Conservation (phyloP, 1,140 invertebrate genomes). For the Drosophila burlai region DNA sequence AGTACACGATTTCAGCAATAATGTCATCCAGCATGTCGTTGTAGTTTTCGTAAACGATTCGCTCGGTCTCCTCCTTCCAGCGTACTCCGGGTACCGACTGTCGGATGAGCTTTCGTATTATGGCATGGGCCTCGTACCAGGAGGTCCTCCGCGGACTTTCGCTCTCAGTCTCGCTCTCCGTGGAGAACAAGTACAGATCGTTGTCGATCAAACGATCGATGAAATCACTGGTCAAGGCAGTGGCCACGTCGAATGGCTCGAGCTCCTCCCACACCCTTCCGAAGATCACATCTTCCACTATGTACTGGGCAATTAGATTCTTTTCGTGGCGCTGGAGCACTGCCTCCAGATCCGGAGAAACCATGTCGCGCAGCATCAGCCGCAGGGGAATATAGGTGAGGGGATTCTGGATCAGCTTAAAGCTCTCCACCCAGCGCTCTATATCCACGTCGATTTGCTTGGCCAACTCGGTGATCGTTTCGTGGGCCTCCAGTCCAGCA, state of each 20-base stretch:
- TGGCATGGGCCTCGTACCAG: conserved; percentile 52
- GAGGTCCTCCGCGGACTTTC: conserved; percentile 13
- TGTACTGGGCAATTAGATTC: conserved; percentile 48
- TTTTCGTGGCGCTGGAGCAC: conserved; percentile 47
- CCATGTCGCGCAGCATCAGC: conserved; percentile 47
- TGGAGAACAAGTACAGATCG: conserved; percentile 65
- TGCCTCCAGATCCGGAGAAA: conserved; percentile 51
- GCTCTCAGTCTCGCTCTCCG: conserved; percentile 50
- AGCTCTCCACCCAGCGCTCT: conserved; percentile 85
- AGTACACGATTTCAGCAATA: conserved; percentile 31
- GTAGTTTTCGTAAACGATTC: conserved; percentile 49
- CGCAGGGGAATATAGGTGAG: conserved; percentile 84
- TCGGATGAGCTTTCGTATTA: conserved; percentile 71
- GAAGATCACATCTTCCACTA: conserved; percentile 72
- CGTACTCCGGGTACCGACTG: conserved; percentile 66
- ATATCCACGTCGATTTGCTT: conserved; percentile 86
- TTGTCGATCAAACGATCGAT: conserved; percentile 77
- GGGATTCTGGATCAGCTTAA: conserved; percentile 62
- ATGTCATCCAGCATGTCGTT: conserved; percentile 58
- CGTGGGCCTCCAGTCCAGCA: conserved; percentile 86
- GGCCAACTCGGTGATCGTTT: conserved; percentile 86
- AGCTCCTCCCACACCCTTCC: conserved; percentile 35
- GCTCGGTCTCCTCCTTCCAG: conserved; percentile 68
- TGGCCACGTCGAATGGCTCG: conserved; percentile 65
- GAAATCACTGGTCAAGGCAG: conserved; percentile 46